Conservation (phyloP, 2,888 invertebrate species). For the Anarsia innoxiella region DNA sequence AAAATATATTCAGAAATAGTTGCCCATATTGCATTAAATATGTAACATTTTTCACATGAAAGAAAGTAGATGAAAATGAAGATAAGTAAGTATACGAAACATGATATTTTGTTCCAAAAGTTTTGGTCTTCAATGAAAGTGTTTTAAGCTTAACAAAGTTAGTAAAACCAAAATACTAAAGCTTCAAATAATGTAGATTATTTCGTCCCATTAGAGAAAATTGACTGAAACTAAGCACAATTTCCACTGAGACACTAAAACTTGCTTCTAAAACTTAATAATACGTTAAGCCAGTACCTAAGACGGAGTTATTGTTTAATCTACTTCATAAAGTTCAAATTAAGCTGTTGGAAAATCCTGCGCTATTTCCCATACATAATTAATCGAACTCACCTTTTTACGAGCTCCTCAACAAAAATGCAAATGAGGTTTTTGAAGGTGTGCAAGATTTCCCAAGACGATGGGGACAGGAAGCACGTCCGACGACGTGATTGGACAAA, state of each 20-base stretch:
- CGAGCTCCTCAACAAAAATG: conserved; percentile 14
- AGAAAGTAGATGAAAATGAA: no score
- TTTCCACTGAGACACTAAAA: background rate
- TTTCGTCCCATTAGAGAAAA: no score
- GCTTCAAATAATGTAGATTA: no score
- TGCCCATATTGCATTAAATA: no score
- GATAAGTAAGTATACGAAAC: no score
- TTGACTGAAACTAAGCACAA: no score
- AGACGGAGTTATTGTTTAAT: background rate
- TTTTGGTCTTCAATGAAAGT: no score
- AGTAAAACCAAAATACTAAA: no score
- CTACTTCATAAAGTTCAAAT: conserved; percentile 9
- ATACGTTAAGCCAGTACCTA: background rate
- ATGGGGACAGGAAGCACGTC: background rate
- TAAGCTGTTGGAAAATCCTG: conserved; percentile 6
- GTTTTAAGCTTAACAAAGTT: no score
- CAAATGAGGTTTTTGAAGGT: conserved; percentile 16
- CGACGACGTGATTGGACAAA: conserved; percentile 21
- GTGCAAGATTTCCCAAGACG: conserved; percentile 20
- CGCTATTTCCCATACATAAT: conserved; percentile 17
- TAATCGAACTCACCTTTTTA: conserved; percentile 18
- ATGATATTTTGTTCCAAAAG: no score
- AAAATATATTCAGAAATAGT: no score
- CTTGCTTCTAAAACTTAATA: background rate
- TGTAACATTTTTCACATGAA: no score